Conservation (phyloP, 2,113 vertebrate genomes). For the Myotis davidii region DNA sequence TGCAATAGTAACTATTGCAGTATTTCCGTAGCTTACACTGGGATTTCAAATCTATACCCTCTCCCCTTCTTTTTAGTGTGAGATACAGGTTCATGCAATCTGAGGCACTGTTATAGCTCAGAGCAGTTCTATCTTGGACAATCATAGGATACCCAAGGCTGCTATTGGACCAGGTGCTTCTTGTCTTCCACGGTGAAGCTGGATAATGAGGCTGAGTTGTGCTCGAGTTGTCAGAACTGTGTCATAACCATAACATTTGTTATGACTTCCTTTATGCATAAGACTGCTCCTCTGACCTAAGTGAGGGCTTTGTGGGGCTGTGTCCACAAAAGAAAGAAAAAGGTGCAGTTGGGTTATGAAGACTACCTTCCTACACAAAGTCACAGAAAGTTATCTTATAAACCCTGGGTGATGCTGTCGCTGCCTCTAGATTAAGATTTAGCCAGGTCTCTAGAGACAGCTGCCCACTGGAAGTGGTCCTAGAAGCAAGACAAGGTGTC, state of each 20-base stretch:
- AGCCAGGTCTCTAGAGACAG: background rate
- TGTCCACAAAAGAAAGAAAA: background rate
- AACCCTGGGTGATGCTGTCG: background rate
- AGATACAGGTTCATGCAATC: background rate
- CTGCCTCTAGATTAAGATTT: background rate
- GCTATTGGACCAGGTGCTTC: background rate
- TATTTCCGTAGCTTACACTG: background rate
- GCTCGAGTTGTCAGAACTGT: background rate
- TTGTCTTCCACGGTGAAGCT: background rate
- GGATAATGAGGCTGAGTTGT: background rate
- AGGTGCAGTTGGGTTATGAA: background rate
- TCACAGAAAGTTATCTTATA: background rate
- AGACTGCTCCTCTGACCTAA: background rate
- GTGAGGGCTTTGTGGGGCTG: background rate
- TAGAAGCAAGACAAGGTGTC: background rate
- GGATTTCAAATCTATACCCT: slow-evolving; percentile 7
- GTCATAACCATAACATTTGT: background rate
- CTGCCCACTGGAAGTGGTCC: background rate
- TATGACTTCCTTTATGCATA: background rate
- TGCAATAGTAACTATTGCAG: background rate
- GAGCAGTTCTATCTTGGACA: background rate
- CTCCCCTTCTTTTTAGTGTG: background rate
- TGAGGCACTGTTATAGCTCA: background rate
- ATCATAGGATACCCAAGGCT: background rate
- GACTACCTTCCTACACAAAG: background rate